phyloP scores from a whole-genome alignment of 1,140 invertebrate genomes.

The Chironomus tepperi region DNA sequence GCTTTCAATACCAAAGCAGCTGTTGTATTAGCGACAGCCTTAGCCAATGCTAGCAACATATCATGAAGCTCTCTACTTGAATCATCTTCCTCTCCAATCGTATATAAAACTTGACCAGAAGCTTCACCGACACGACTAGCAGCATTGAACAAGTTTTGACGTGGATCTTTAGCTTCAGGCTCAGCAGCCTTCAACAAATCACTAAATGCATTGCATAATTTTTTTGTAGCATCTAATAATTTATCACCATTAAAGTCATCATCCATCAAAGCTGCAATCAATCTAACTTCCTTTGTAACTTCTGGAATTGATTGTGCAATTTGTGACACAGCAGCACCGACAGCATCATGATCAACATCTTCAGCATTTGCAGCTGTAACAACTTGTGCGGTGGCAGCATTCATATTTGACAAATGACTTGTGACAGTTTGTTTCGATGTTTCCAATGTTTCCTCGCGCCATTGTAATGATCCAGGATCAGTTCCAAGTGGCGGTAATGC shows the following conservation, averaged over 20 bases:
- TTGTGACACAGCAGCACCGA: slow-evolving; percentile 92
- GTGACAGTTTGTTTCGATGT: slow-evolving; percentile 94
- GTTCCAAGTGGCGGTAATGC: slow-evolving; percentile 56
- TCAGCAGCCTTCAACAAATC: slow-evolving; percentile 91
- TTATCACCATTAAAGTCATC: slow-evolving; percentile 68
- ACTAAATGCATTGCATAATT: slow-evolving; percentile 87
- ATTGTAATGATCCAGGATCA: slow-evolving; percentile 78
- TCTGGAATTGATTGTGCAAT: slow-evolving; percentile 94
- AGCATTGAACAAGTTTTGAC: slow-evolving; percentile 87
- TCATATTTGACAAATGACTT: slow-evolving; percentile 97
- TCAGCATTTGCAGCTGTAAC: slow-evolving; percentile 73
- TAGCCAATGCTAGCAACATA: slow-evolving; percentile 80
- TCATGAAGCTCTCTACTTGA: slow-evolving; percentile 70
- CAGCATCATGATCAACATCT: slow-evolving; percentile 87
- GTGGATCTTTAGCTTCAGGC: slow-evolving; percentile 84
- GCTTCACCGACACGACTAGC: slow-evolving; percentile 93
- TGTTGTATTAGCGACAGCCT: slow-evolving; percentile 94
- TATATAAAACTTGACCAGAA: slow-evolving; percentile 85
- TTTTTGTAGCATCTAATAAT: slow-evolving; percentile 83
- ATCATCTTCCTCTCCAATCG: slow-evolving; percentile 85
- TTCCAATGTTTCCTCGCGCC: slow-evolving; percentile 89
- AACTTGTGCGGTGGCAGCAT: slow-evolving; percentile 94
- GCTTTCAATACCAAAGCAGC: slow-evolving; percentile 90
- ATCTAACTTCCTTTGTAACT: slow-evolving; percentile 87
- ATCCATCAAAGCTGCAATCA: slow-evolving; percentile 90